Base-by-base conservation (phyloP, 1,140 invertebrate genomes). In the Chymomyza costata region DNA sequence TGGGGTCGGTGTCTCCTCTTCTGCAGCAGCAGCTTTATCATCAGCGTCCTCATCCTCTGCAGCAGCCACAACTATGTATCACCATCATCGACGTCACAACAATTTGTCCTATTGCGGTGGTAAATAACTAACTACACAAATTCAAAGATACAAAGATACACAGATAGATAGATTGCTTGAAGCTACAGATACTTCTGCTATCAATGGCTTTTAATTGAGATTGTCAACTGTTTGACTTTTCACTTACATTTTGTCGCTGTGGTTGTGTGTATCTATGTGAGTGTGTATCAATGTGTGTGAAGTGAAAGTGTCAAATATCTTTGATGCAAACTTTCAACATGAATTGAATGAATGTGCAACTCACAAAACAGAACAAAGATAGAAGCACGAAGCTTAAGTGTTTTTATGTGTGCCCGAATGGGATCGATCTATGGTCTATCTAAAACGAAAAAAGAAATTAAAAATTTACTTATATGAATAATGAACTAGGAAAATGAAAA, bases 71-170 rank as follows among this genome's bases (percentile, higher is more conserved):
- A 82, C 57, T 25, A 85, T 85, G 83, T 85, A 85, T 58, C 71
- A 78, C 31, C 73, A 25, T 8, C 71, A 76, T 49, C 43, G 83
- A 35, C 83, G 83, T 32, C 83, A 85, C 62, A 85, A 85, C 53
- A 83, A 85, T 49, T 58, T 85, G 44, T 83, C 83, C 50, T 85
- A 85, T 57, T 85, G 83, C 52, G 81, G 81, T 60, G 83, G 83
- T 85, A 85, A 82, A 74, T 85, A 82, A 58, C 28, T 32, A 53
- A 17, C 21, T 17, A 10, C 38, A n/a, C 17, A 25, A 57, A 45
- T 49, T 8, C 21, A 5, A 25, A 25, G 3, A 25, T 8, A 5
- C 8, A 25, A 3, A 25, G 21, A 7, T 41, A 16, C 14, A 19
- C 15, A 7, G 3, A 15, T 5, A 37, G 3, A 15, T 5, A 37